A percentile compares a stretch with the other conserved stretches of the same genome.
Conservation (phyloP, 2,888 invertebrate genomes). For the Thelaira solivaga region DNA sequence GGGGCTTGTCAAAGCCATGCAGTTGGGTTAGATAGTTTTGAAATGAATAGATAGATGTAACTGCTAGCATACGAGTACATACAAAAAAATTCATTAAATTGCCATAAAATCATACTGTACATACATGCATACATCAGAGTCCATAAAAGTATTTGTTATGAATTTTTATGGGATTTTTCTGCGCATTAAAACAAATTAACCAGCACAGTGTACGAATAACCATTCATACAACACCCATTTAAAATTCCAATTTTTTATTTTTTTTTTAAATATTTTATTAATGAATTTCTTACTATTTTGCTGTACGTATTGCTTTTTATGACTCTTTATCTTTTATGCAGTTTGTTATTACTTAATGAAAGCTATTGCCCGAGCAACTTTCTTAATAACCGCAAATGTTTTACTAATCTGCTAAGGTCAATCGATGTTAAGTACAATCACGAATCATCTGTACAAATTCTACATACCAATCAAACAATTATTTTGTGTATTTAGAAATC, state of each 20-base stretch:
- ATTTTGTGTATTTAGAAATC: not conserved
- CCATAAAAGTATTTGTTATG: no score
- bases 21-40: not conserved
- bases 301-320: not conserved
- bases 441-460: constrained; percentile 70
- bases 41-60: constrained; percentile 1
- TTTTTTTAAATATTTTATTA: no score
- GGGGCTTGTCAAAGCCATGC: constrained; percentile 24
- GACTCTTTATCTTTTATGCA: constrained; percentile 45
- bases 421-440: constrained; percentile 79
- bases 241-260: constrained; percentile 7
- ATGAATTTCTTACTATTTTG: constrained; percentile 13
- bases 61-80: not conserved
- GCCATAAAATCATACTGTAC: constrained; percentile 32
- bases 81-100: constrained; percentile 44
- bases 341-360: constrained; percentile 35
- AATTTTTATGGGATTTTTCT: constrained; percentile 52
- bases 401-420: constrained; percentile 78
- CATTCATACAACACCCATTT: constrained; percentile 41
- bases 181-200: constrained; percentile 62
- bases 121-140: not conserved
- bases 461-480: constrained; percentile 26
- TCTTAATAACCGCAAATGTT: constrained; percentile 61
- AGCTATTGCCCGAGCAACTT: constrained; percentile 26
- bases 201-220: constrained; percentile 30